Percentiles rank a stretch among this genome's conserved stretches.
These are phyloP conservation scores for Prorops nasuta DNA, from an alignment of 1,140 invertebrate genomes.

Conservation along the genomic window DNA sequence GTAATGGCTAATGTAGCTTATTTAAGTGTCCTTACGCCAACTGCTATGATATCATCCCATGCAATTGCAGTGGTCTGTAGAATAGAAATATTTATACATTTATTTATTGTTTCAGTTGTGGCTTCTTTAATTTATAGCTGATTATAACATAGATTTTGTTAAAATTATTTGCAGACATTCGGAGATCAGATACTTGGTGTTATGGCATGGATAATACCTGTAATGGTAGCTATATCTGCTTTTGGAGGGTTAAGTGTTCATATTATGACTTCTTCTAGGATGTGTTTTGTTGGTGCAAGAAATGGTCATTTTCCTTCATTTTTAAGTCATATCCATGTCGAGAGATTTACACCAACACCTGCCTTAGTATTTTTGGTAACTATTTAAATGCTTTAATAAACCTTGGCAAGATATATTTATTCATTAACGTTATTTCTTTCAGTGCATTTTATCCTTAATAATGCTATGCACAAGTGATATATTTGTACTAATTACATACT, in stretches of 20 bases:
- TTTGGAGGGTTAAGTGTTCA: slow-evolving; percentile 86
- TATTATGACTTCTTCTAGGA: slow-evolving; percentile 81
- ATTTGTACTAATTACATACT: slow-evolving; percentile 90
- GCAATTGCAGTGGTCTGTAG: slow-evolving; percentile 84
- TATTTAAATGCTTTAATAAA: slow-evolving; percentile 20
- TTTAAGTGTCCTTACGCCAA: slow-evolving; percentile 79
- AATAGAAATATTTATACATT: slow-evolving; percentile 7
- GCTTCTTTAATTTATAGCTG: too few relatives aligned
- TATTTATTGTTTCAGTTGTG: too few relatives aligned
- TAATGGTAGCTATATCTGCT: slow-evolving; percentile 85
- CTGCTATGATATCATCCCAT: slow-evolving; percentile 77
- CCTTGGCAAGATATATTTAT: slow-evolving; percentile 2
- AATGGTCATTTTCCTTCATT: slow-evolving; percentile 86
- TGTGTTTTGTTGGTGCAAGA: slow-evolving; percentile 90
- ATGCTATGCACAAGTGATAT: slow-evolving; percentile 83
- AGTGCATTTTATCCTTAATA: slow-evolving; percentile 78
- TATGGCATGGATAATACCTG: slow-evolving; percentile 83
- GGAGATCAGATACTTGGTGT: slow-evolving; percentile 76
- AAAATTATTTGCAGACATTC: slow-evolving; percentile 63
- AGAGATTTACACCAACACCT: slow-evolving; percentile 84
- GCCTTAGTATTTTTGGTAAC: slow-evolving; percentile 89
- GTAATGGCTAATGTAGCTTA: slow-evolving; percentile 89
- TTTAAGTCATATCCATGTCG: slow-evolving; percentile 83
- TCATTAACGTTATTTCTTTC: slow-evolving; percentile 43
- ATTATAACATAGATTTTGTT: too few relatives aligned